These are phyloP conservation scores for Aphaenogaster ashmeadi DNA, from an alignment of 1,140 invertebrate genomes.

Conservation along the genomic window DNA sequence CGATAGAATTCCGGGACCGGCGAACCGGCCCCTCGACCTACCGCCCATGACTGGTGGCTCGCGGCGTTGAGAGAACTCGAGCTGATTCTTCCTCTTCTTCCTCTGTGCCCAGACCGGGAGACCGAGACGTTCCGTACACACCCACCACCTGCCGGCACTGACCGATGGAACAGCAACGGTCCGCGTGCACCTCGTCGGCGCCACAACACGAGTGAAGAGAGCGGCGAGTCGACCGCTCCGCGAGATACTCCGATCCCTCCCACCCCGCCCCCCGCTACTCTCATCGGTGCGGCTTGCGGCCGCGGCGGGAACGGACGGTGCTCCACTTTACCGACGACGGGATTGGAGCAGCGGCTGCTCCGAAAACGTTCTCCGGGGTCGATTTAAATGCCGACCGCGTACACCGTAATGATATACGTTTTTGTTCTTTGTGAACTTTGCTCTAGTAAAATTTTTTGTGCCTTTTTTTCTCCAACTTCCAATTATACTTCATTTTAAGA, in stretches of 20 bases:
- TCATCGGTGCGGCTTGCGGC: neutral
- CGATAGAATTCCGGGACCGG: neutral
- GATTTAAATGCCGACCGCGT: neutral
- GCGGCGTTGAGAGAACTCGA: constrained; percentile 36
- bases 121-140: constrained; percentile 70
- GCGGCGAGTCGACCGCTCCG: constrained; percentile 21
- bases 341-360: neutral
- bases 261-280: neutral
- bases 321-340: constrained; percentile 56
- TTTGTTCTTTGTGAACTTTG: neutral
- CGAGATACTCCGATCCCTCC: constrained; percentile 1
- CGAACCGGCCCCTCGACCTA: constrained; percentile 66
- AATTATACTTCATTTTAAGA: neutral
- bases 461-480: neutral
- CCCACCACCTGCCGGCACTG: constrained; percentile 76
- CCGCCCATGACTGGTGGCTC: constrained; percentile 78
- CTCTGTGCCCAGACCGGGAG: constrained; percentile 12
- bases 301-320: neutral
- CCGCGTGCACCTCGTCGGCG: constrained; percentile 73
- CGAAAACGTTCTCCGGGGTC: neutral
- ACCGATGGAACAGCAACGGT: constrained; percentile 72
- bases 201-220: constrained; percentile 78
- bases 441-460: too few species aligned
- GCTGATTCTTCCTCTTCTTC: constrained; percentile 33
- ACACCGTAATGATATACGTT: neutral